phyloP scores from a whole-genome alignment of 1,140 invertebrate species.

The Whitmania pigra region DNA sequence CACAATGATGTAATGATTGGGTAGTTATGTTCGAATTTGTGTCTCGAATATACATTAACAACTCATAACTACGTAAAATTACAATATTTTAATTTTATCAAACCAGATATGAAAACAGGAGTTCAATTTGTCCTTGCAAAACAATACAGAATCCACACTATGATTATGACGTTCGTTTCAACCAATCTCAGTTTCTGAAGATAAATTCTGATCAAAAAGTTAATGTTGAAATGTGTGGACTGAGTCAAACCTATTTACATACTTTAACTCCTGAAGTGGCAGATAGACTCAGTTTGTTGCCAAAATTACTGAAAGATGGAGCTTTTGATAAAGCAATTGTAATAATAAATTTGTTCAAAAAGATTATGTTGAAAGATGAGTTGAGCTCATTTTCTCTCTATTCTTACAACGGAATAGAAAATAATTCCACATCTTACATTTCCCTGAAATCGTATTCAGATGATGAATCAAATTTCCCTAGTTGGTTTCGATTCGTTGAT shows the following conservation, averaged over 20 bases:
- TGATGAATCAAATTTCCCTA: background rate
- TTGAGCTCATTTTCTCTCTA: background rate
- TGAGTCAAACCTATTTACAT: slow-evolving; percentile 14
- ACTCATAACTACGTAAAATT: too few species aligned
- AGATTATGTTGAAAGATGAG: background rate
- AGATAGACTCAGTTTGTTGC: background rate
- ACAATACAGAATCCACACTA: too few species aligned
- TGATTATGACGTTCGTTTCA: background rate
- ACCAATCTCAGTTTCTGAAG: too few species aligned
- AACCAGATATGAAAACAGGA: too few species aligned
- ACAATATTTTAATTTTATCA: too few species aligned
- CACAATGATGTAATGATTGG: too few species aligned
- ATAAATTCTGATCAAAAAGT: too few species aligned
- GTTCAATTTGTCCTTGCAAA: too few species aligned
- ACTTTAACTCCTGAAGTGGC: background rate
- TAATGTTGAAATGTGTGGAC: slow-evolving; percentile 11
- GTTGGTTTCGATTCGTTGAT: background rate
- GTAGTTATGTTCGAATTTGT: too few species aligned
- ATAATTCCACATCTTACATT: background rate
- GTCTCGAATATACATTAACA: too few species aligned
- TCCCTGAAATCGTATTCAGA: background rate
- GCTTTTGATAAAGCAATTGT: background rate
- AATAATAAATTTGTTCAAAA: background rate
- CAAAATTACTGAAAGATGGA: background rate
- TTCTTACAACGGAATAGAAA: background rate